These are phyloP conservation scores for Odocoileus hemionus DNA, from an alignment of 2,113 vertebrate species.

Conservation along the genomic window DNA sequence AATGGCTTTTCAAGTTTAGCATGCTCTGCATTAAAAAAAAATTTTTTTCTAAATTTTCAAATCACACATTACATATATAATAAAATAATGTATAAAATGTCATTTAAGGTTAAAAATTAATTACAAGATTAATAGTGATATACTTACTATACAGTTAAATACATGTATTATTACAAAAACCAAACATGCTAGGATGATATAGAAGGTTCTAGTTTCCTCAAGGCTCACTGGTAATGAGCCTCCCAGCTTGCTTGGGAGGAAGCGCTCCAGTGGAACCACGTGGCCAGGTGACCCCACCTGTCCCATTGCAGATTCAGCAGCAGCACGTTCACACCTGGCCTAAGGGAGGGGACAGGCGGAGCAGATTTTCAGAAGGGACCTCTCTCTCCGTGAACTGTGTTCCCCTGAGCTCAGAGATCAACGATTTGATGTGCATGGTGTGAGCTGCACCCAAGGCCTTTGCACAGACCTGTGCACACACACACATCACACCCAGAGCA, in stretches of 20 bases:
- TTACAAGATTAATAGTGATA: conserved; percentile 7
- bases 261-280: background rate
- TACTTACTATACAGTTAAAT: background rate
- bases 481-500: background rate
- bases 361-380: background rate
- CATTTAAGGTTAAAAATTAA: background rate
- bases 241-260: background rate
- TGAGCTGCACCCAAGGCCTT: background rate
- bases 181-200: background rate
- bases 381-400: background rate
- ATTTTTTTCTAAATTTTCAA: background rate
- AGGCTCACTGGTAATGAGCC: background rate
- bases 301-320: background rate
- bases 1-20: conserved; percentile 46
- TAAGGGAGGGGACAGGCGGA: background rate
- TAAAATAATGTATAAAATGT: conserved; percentile 23
- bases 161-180: background rate
- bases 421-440: background rate
- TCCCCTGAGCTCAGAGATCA: conserved; percentile 18
- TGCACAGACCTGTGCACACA: background rate
- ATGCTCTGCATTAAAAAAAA: conserved; percentile 16
- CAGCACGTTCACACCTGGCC: background rate
- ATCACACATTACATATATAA: background rate
- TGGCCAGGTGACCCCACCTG: background rate
- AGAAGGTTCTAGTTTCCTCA: background rate